Conservation (phyloP, 1,140 invertebrate genomes). For the Trissolcus basalis region DNA sequence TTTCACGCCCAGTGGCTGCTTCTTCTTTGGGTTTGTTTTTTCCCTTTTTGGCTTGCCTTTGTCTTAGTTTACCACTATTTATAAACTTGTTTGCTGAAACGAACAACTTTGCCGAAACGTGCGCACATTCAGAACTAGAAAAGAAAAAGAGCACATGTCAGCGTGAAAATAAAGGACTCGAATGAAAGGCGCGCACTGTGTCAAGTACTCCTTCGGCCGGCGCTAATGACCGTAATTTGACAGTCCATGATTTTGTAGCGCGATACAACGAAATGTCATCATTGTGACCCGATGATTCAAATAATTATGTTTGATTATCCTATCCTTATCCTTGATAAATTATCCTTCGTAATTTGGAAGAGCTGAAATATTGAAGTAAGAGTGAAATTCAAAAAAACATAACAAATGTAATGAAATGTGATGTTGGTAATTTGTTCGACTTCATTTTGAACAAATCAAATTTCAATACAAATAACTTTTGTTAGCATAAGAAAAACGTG, state of each 20-base stretch:
- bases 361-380: no score
- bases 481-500: conserved; percentile 23
- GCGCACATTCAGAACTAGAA: conserved; percentile 3
- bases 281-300: not conserved
- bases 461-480: conserved; percentile 32
- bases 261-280: not conserved
- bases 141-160: no score
- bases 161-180: conserved; percentile 39
- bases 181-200: conserved; percentile 42
- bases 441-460: conserved; percentile 1
- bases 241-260: not conserved
- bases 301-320: not conserved
- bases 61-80: conserved; percentile 31
- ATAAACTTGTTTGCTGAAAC: conserved; percentile 37
- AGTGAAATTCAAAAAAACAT: no score
- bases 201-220: conserved; percentile 29
- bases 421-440: not conserved
- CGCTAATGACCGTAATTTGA: conserved; percentile 30
- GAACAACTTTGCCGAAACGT: not conserved
- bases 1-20: no score
- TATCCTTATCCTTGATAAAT: no score
- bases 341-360: no score
- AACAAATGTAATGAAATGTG: no score
- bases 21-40: conserved; percentile 4
- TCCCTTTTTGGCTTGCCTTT: conserved; percentile 5